Evolutionary conservation across 2,113 vertebrate genomes (phyloP).

Genomic region (Bostrychus sinensis): DNA sequence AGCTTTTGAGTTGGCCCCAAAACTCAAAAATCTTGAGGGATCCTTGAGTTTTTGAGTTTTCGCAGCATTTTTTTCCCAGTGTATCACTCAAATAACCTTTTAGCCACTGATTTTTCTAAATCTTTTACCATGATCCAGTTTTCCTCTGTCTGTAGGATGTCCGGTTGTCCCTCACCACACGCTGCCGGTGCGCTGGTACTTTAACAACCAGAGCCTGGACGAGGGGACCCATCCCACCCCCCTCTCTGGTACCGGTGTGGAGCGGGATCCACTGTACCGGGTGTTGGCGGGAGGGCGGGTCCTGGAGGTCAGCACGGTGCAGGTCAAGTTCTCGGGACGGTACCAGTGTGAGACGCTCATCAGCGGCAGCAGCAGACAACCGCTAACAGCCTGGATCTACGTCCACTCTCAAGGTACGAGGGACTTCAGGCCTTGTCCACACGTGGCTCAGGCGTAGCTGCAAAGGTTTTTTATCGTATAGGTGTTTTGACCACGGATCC

Average conservation of each 20-base stretch:
- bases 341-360: slow-evolving; percentile 77
- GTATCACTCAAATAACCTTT: no score
- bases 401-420: slow-evolving; percentile 78
- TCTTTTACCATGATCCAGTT: not conserved
- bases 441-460: no score
- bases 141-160: slow-evolving; percentile 64
- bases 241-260: not conserved
- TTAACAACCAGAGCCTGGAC: slow-evolving; percentile 73
- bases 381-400: slow-evolving; percentile 80
- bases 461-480: no score
- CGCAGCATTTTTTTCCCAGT: no score
- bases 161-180: slow-evolving; percentile 75
- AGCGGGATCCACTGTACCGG: slow-evolving; percentile 66
- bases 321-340: slow-evolving; percentile 72
- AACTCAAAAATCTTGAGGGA: no score
- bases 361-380: slow-evolving; percentile 58
- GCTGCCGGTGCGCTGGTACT: slow-evolving; percentile 77
- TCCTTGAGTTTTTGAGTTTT: no score
- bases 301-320: slow-evolving; percentile 82
- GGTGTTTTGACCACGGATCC: no score
- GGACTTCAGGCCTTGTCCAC: no score
- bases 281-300: slow-evolving; percentile 78
- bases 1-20: no score
- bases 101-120: not conserved
- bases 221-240: slow-evolving; percentile 30